Base-by-base conservation (phyloP, 2,797 vertebrate genomes). In the Phataginus tetradactyla region DNA sequence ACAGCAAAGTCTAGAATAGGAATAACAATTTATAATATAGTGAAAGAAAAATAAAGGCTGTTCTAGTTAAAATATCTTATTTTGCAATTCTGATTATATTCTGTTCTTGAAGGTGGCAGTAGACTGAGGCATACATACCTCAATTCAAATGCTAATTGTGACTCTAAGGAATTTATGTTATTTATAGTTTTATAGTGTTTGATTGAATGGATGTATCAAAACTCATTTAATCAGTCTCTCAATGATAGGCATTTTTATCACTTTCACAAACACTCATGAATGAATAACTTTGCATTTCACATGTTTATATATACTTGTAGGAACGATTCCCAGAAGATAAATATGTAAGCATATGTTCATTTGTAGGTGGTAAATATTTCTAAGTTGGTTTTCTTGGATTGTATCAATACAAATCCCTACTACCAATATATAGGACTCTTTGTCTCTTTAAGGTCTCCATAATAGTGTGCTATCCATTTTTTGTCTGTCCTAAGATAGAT, bases 21-120 rank as follows among this genome's bases (percentile, higher is more conserved):
- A 86, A 21, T 59, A 90, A 75, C 59, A 63, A 6, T n/a, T 80
- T 84, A 5, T 51, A 91, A 81, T 4, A 86, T 55, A 79, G 55
- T 51, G 78, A 83, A 96, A 78, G 72, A 86, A 88, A 95, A 87
- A 94, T 57, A 75, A 95, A 88, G 57, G 27, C 2, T 92, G 1
- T 69, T 81, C 53, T 71, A 91, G 49, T 72, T 91, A 85, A 88
- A 83, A 57, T 53, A 51, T n/a, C 2, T 93, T 75, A 51, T 81
- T 78, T 94, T 90, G 84, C 11, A 78, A 74, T 53, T 51, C 88
- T 94, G 59, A 72, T n/a, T 91, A 57, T 79, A 84, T 42, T 87
- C 39, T 86, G 3, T 51, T 72, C 27, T 63, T 75, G 8, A 83
- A 7, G n/a, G 9, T 18, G 45, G 3, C 3, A 86, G 15, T 23